phyloP scores from a whole-genome alignment of 1,140 invertebrate genomes.

The Monochamus saltuarius region DNA sequence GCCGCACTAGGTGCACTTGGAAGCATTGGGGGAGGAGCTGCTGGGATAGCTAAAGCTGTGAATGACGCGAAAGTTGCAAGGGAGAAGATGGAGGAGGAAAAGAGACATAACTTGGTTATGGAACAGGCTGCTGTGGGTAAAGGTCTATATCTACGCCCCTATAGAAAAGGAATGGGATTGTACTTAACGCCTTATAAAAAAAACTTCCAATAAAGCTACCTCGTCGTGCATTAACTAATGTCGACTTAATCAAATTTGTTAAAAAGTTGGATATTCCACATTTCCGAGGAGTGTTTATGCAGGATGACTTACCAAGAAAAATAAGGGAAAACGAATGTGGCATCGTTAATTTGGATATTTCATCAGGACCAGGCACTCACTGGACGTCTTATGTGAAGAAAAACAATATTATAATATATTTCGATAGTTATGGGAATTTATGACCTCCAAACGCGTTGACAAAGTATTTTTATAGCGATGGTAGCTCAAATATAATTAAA shows the following conservation, averaged over 20 bases:
- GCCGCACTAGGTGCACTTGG: no score
- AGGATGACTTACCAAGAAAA: slow-evolving; percentile 39
- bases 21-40: not conserved
- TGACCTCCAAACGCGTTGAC: slow-evolving; percentile 43
- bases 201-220: slow-evolving; percentile 36
- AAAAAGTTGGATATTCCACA: slow-evolving; percentile 33
- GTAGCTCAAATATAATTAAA: slow-evolving; percentile 19
- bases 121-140: not conserved
- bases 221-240: slow-evolving; percentile 33
- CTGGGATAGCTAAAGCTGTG: not conserved
- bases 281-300: slow-evolving; percentile 49
- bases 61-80: not conserved
- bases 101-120: not conserved
- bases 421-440: slow-evolving; percentile 46
- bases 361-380: slow-evolving; percentile 44
- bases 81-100: not conserved
- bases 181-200: slow-evolving; percentile 23
- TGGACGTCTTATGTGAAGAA: slow-evolving; percentile 49
- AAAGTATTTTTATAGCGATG: slow-evolving; percentile 31
- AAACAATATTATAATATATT: slow-evolving; percentile 32
- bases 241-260: slow-evolving; percentile 37
- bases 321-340: slow-evolving; percentile 41
- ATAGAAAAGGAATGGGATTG: not conserved
- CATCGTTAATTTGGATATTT: slow-evolving; percentile 46
- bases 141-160: not conserved